Conservation (phyloP, 1,140 invertebrate species). For the Aphaenogaster floridana region DNA sequence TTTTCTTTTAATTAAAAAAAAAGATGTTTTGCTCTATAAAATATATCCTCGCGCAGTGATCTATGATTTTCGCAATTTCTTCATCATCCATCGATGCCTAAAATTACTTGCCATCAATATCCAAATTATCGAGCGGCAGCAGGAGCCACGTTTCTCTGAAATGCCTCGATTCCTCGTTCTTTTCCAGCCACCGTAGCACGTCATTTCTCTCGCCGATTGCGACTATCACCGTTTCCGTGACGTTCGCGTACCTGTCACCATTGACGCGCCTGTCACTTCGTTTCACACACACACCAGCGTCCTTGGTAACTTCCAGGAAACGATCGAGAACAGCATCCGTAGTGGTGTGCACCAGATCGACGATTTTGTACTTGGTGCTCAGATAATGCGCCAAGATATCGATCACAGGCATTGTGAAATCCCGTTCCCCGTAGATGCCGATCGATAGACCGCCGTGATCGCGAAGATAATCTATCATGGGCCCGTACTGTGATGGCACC, state of each 20-base stretch:
- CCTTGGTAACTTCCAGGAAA: constrained; percentile 74
- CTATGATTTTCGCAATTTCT: not conserved
- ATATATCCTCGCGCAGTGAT: not conserved
- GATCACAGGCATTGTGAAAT: constrained; percentile 78
- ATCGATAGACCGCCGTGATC: constrained; percentile 79
- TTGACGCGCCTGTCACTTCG: constrained; percentile 65
- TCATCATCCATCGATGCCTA: not conserved
- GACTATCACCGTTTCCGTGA: constrained; percentile 75
- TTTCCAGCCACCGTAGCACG: constrained; percentile 78
- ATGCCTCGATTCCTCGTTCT: constrained; percentile 54
- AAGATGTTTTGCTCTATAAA: not conserved
- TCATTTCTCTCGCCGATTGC: constrained; percentile 76
- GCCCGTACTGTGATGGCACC: constrained; percentile 73
- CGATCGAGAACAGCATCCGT: constrained; percentile 62
- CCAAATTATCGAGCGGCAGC: constrained; percentile 79
- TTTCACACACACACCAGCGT: constrained; percentile 81
- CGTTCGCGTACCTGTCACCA: constrained; percentile 58
- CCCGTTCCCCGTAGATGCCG: constrained; percentile 76
- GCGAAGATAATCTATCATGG: constrained; percentile 78
- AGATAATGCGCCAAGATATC: constrained; percentile 79
- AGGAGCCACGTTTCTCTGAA: constrained; percentile 79
- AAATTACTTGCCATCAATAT: constrained; percentile 77
- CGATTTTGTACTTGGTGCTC: constrained; percentile 73
- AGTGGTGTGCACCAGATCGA: constrained; percentile 80
- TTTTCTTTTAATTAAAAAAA: not conserved